Percentiles rank a stretch among this genome's conserved stretches.
These are phyloP conservation scores for Pectinophora gossypiella DNA, from an alignment of 1,140 invertebrate genomes.

Conservation along the genomic window DNA sequence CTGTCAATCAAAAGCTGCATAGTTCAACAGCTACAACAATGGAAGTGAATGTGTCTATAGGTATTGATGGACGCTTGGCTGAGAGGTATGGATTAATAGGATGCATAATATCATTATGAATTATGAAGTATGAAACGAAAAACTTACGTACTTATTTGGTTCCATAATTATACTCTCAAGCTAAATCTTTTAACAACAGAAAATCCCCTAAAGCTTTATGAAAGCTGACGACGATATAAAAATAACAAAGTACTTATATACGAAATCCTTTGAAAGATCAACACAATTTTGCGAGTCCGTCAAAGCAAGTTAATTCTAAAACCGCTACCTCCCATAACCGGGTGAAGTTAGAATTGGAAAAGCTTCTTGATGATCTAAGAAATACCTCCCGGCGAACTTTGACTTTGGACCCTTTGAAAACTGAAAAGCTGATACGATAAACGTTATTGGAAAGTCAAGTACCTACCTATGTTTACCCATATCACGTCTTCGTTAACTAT, in stretches of 20 bases:
- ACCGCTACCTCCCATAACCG: conserved; percentile 30
- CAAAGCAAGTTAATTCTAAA: conserved; percentile 55
- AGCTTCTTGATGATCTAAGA: conserved; percentile 55
- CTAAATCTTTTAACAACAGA: no score
- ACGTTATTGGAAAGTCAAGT: conserved; percentile 33
- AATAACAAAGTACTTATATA: conserved; percentile 3
- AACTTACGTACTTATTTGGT: no score
- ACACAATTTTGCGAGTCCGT: conserved; percentile 50
- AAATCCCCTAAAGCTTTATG: no score
- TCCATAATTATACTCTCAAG: no score
- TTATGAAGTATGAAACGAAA: no score
- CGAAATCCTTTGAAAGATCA: conserved; percentile 38
- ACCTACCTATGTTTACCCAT: conserved; percentile 33
- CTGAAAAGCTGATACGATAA: conserved; percentile 32
- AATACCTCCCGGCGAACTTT: conserved; percentile 52
- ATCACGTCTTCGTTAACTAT: conserved; percentile 21
- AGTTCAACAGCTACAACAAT: no score
- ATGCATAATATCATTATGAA: no score
- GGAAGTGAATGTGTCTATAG: no score
- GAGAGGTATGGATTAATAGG: no score
- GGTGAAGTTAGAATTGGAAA: conserved; percentile 64
- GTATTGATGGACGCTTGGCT: no score
- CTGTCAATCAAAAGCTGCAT: no score
- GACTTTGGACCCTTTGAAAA: conserved; percentile 57
- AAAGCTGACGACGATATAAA: background rate